Evolutionary conservation across 2,888 invertebrate genomes (phyloP).

Genomic region (Orthosia cruda): DNA sequence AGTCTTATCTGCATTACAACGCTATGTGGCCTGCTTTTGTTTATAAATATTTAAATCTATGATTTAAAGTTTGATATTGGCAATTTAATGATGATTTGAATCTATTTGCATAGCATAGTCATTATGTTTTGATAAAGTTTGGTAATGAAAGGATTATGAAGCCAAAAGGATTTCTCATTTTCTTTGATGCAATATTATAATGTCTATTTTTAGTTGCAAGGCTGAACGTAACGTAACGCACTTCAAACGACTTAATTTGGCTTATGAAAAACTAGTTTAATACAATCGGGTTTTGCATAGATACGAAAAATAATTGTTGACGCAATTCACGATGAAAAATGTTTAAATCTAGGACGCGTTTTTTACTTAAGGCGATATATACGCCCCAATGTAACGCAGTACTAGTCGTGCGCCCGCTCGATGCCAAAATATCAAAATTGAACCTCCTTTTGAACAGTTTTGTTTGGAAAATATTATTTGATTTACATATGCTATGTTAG

Average conservation of each 20-base stretch:
- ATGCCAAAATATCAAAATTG: no score
- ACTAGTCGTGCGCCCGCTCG: no score
- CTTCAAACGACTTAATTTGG: no score
- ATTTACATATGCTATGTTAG: no score
- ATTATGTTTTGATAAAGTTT: constrained; percentile 6
- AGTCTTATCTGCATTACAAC: neutral
- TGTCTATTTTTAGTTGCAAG: neutral
- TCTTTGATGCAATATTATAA: neutral
- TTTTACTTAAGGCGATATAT: neutral
- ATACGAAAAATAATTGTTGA: neutral
- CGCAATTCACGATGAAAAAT: neutral
- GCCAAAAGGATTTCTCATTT: neutral
- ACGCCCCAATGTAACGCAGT: no score
- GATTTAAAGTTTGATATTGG: neutral
- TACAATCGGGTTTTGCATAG: neutral
- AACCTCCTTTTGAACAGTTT: no score
- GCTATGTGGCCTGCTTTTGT: constrained; percentile 6
- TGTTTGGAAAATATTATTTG: no score
- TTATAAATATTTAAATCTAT: constrained; percentile 3
- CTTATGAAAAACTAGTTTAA: neutral
- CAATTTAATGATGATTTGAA: constrained; percentile 10
- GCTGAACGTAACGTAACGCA: neutral
- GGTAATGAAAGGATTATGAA: neutral
- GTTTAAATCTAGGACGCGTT: neutral
- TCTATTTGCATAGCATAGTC: constrained; percentile 22